Evolutionary conservation across 2,113 vertebrate genomes (phyloP), one percentile per base, ranked within the genome.

Genomic region (Talpa occidentalis): DNA sequence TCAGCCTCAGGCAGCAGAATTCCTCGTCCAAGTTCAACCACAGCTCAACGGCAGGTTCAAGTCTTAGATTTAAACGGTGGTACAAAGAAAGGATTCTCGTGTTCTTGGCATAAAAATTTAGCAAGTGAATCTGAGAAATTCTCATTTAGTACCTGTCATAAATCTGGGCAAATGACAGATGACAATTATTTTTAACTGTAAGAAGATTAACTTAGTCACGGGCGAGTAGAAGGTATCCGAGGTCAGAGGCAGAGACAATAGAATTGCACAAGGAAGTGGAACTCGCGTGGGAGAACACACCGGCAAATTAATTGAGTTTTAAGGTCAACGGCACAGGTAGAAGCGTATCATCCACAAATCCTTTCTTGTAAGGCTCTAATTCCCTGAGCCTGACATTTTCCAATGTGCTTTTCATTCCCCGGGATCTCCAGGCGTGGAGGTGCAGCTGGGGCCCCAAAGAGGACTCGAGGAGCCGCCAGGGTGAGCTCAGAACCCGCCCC

Each of bases 381-480:
- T 32, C 37, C n/a, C 5, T 12, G 40, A 64, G 67, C 15, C 16
- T 24, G 52, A 40, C 37, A 2, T 40, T 60, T 17, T 82, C 49
- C n/a, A 1, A 1, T 0, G 49, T 37, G 35, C 3, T 64, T 67
- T 14, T 5, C 40, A 1, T 19, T 62, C 79, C 6, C 49, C 8
- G 6, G 70, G 24, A 2, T 32, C 37, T 74, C n/a, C 6, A 28
- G 16, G 72, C 32, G n/a, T 4, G 32, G 44, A 30, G 42, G 37
- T 32, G 37, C 44, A 0, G 12, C 30, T 32, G 1, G 15, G 2
- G 10, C 11, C 35, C 7, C 26, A 6, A 7, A 4, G 4, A 9
- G 73, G 19, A 6, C 19, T n/a, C n/a, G n/a, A 0, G 12, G 10
- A 1, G 32, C 16, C 52, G 52, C 1, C 0, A 0, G 4, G 1